These are phyloP conservation scores for Stenolophus ochropezus DNA, from an alignment of 2,888 invertebrate genomes.

Conservation along the genomic window DNA sequence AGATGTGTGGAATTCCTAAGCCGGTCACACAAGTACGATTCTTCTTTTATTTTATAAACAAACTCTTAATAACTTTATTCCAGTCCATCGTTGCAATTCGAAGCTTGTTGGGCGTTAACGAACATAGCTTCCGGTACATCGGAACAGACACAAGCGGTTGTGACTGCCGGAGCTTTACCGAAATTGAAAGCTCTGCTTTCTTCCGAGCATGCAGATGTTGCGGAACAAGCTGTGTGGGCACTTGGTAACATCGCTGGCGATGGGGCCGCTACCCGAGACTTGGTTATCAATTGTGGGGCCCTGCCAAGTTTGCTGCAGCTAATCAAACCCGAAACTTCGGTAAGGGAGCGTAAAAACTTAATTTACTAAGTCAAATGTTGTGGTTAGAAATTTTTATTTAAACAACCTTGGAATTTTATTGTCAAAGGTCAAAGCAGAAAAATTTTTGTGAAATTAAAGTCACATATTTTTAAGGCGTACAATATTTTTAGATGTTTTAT, in stretches of 20 bases:
- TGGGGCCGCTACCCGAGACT: slow-evolving; percentile 86
- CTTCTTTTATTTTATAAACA: neutral
- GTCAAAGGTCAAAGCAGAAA: neutral
- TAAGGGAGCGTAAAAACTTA: slow-evolving; percentile 66
- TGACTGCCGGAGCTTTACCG: slow-evolving; percentile 90
- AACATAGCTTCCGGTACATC: slow-evolving; percentile 97
- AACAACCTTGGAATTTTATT: neutral
- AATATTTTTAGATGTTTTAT: too few relatives aligned
- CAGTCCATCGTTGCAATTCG: slow-evolving; percentile 90
- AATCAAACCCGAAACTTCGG: slow-evolving; percentile 78
- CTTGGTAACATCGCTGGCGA: slow-evolving; percentile 98
- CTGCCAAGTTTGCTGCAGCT: slow-evolving; percentile 83
- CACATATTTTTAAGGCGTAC: neutral
- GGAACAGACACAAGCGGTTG: slow-evolving; percentile 91
- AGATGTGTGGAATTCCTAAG: slow-evolving; percentile 86
- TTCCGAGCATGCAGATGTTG: slow-evolving; percentile 81
- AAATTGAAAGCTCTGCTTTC: slow-evolving; percentile 84
- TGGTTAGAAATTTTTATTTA: neutral
- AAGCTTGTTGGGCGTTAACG: slow-evolving; percentile 97
- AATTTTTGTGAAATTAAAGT: neutral
- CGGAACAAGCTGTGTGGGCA: slow-evolving; percentile 98
- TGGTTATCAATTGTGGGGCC: slow-evolving; percentile 83
- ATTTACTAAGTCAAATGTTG: neutral
- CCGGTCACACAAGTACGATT: slow-evolving; percentile 81
- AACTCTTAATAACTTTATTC: slow-evolving; percentile 30